phyloP scores from a whole-genome alignment of 2,797 vertebrate genomes.

The Anas georgica region DNA sequence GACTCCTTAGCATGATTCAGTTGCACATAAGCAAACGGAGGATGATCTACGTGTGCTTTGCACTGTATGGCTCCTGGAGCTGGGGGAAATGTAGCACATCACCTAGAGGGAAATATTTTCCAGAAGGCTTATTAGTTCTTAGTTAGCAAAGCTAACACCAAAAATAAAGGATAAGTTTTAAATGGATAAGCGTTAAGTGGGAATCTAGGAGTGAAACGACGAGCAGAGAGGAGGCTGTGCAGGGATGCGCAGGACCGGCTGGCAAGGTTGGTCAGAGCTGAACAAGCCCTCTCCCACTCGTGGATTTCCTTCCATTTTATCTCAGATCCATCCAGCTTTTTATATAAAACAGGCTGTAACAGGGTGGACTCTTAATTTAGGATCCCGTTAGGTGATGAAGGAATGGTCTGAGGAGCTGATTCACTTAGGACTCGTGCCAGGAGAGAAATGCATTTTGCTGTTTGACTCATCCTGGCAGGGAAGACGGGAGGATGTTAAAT shows the following conservation, averaged over 20 bases:
- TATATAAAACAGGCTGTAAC: neutral
- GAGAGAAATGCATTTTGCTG: conserved; percentile 6
- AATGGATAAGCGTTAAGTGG: neutral
- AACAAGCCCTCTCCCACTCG: neutral
- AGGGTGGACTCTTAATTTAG: conserved; percentile 13
- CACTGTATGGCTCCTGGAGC: neutral
- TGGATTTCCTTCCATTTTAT: neutral
- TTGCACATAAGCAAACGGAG: neutral
- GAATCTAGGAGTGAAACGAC: neutral
- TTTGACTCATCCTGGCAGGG: conserved; percentile 35
- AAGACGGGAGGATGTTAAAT: conserved; percentile 2
- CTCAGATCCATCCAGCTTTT: neutral
- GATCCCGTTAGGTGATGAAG: neutral
- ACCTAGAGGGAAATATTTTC: neutral
- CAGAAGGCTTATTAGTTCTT: neutral
- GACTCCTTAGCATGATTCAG: neutral
- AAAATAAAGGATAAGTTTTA: neutral
- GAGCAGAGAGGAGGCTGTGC: neutral
- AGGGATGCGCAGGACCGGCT: neutral
- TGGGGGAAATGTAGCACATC: accelerated
- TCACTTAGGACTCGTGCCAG: conserved; percentile 29
- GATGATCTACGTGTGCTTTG: accelerated
- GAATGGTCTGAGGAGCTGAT: neutral
- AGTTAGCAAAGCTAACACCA: neutral
- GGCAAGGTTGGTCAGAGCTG: neutral